Evolutionary conservation across 2,888 invertebrate genomes (phyloP).

Genomic region (Cordilura impudica): DNA sequence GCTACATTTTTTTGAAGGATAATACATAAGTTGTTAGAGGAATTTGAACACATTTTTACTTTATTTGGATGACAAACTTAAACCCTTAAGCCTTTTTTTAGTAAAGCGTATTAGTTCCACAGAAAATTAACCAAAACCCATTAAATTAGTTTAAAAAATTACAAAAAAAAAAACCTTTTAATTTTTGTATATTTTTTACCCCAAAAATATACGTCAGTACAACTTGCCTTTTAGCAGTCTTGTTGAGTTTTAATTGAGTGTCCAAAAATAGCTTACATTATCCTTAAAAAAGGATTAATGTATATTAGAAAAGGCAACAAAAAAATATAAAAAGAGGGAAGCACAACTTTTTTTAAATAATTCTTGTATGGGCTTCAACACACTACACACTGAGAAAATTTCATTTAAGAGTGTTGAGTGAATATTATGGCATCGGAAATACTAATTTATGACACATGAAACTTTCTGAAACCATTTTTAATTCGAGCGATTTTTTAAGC

Average conservation of each 20-base stretch:
- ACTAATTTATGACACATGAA: too few relatives aligned
- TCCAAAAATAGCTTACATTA: constrained; percentile 64
- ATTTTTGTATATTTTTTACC: constrained; percentile 46
- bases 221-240: constrained; percentile 60
- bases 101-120: not conserved
- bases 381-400: too few relatives aligned
- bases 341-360: not conserved
- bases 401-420: too few relatives aligned
- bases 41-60: constrained; percentile 45
- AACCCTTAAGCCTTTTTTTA: constrained; percentile 50
- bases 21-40: constrained; percentile 15
- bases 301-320: too few relatives aligned
- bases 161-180: constrained; percentile 52
- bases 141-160: constrained; percentile 30
- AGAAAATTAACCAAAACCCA: constrained; percentile 54
- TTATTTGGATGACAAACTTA: constrained; percentile 35
- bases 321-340: not conserved
- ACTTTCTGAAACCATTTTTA: too few relatives aligned
- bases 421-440: too few relatives aligned
- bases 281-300: constrained; percentile 60
- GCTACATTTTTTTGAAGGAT: constrained; percentile 6
- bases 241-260: constrained; percentile 76
- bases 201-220: constrained; percentile 14
- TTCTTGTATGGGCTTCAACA: not conserved
- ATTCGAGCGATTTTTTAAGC: too few relatives aligned